Evolutionary conservation across 1,140 invertebrate species (phyloP).

Genomic region (Charaxes varanes): DNA sequence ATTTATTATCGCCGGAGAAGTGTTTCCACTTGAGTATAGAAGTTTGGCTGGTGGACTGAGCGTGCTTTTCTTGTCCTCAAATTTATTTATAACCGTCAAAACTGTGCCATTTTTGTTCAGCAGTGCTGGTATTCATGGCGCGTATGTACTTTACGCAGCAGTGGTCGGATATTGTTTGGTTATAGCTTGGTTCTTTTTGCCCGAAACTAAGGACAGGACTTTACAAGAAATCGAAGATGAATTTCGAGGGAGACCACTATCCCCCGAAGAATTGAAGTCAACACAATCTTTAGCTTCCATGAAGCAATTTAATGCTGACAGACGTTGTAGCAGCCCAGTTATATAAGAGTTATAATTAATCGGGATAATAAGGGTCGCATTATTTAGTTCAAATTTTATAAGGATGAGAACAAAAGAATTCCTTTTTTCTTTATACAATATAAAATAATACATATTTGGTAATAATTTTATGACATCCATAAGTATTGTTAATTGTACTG

Average conservation of each 20-base stretch:
- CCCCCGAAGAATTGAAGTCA: slow-evolving; percentile 26
- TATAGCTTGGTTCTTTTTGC: slow-evolving; percentile 29
- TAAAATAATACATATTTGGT: too few species aligned
- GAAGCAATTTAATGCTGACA: slow-evolving; percentile 34
- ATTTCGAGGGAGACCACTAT: slow-evolving; percentile 28
- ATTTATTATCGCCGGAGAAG: slow-evolving; percentile 44
- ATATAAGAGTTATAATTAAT: too few species aligned
- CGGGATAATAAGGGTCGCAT: too few species aligned
- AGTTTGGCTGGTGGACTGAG: slow-evolving; percentile 44
- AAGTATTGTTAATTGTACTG: too few species aligned
- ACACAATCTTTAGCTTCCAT: slow-evolving; percentile 35
- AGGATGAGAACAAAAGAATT: neutral
- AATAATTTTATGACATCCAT: too few species aligned
- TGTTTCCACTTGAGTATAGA: slow-evolving; percentile 45
- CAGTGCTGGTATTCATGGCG: slow-evolving; percentile 32
- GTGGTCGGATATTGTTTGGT: slow-evolving; percentile 25
- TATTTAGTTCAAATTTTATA: neutral
- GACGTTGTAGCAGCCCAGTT: slow-evolving; percentile 47
- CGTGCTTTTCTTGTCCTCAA: slow-evolving; percentile 30
- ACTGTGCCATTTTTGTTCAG: slow-evolving; percentile 35
- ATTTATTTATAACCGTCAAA: slow-evolving; percentile 38
- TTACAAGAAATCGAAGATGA: slow-evolving; percentile 44
- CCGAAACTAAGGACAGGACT: slow-evolving; percentile 42
- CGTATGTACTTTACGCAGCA: slow-evolving; percentile 29
- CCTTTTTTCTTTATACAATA: too few species aligned